Evolutionary conservation across 2,888 invertebrate species (phyloP).

Genomic region (Galerucella pusilla): DNA sequence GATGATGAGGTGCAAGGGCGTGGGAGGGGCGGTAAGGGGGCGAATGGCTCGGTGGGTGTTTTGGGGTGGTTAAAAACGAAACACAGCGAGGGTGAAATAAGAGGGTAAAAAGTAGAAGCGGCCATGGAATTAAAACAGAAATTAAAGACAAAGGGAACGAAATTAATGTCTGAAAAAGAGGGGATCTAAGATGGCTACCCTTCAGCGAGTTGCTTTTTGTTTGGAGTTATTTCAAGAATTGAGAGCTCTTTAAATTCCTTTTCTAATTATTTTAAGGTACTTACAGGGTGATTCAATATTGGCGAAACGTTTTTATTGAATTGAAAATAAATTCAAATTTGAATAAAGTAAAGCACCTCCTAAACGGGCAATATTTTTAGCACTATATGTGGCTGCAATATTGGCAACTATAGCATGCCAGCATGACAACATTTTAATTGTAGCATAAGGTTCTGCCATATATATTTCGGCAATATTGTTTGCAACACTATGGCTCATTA

Average conservation of each 20-base stretch:
- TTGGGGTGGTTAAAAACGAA: conserved; percentile 50
- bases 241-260: conserved; percentile 41
- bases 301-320: too few relatives aligned
- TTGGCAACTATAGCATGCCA: too few relatives aligned
- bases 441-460: too few relatives aligned
- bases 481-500: too few relatives aligned
- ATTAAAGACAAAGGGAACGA: conserved; percentile 66
- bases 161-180: conserved; percentile 62
- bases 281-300: conserved; percentile 10
- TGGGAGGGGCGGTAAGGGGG: conserved; percentile 26
- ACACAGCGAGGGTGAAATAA: conserved; percentile 63
- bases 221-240: conserved; percentile 55
- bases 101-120: conserved; percentile 65
- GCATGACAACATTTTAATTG: too few relatives aligned
- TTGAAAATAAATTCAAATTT: too few relatives aligned
- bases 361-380: too few relatives aligned
- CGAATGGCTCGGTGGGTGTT: conserved; percentile 31
- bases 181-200: conserved; percentile 57
- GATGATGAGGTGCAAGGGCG: conserved; percentile 36
- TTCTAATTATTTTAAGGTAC: conserved; percentile 43
- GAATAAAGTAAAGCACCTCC: too few relatives aligned
- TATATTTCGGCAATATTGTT: too few relatives aligned
- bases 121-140: conserved; percentile 65
- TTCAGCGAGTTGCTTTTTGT: conserved; percentile 46
- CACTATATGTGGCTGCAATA: too few relatives aligned